Conservation (phyloP, 1,140 invertebrate species). For the Uloborus diversus region DNA sequence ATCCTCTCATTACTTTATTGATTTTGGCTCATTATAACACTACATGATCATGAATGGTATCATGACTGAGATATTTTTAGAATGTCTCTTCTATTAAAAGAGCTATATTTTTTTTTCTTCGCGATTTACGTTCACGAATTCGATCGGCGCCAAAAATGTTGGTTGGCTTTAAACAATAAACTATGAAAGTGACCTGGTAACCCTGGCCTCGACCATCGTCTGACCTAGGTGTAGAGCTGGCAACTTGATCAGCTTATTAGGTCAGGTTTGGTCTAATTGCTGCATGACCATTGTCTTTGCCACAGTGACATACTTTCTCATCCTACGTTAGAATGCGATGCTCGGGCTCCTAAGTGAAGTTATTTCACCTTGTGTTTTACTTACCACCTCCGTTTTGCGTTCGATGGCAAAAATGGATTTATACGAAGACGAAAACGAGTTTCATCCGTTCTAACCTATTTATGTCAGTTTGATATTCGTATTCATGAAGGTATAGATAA, state of each 20-base stretch:
- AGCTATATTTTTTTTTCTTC: too few species aligned
- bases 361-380: neutral
- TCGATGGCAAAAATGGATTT: slow-evolving; percentile 11
- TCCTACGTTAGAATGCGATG: neutral
- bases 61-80: too few species aligned
- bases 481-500: slow-evolving; percentile 23
- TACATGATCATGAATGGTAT: too few species aligned
- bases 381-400: neutral
- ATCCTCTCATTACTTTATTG: too few species aligned
- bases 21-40: too few species aligned
- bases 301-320: slow-evolving; percentile 53
- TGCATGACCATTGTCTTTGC: slow-evolving; percentile 41
- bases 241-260: slow-evolving; percentile 47
- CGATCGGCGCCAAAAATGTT: neutral
- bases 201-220: slow-evolving; percentile 40
- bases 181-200: slow-evolving; percentile 52
- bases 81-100: too few species aligned
- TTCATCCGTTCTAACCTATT: slow-evolving; percentile 42
- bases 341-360: neutral
- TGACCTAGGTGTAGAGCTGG: slow-evolving; percentile 5
- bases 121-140: too few species aligned
- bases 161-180: neutral
- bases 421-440: slow-evolving; percentile 39
- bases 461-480: slow-evolving; percentile 34
- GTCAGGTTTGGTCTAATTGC: slow-evolving; percentile 53